phyloP scores from a whole-genome alignment of 2,113 vertebrate species.

The Cnemophilus loriae region DNA sequence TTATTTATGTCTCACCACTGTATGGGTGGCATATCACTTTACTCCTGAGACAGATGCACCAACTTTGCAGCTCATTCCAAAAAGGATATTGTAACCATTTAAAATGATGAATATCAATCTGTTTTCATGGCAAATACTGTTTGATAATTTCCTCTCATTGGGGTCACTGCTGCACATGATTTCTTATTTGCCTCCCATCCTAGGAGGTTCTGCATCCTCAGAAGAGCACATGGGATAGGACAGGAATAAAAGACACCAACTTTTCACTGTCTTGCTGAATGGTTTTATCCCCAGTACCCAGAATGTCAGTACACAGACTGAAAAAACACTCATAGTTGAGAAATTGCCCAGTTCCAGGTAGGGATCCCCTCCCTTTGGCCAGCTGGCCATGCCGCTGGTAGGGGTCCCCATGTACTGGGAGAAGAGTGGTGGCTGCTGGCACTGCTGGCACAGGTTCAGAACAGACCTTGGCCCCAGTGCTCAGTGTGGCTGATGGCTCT shows the following conservation, averaged over 20 bases:
- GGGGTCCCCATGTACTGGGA: background rate
- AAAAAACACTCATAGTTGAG: background rate
- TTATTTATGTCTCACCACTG: background rate
- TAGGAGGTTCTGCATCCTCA: background rate
- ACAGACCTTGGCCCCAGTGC: background rate
- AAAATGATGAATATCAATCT: background rate
- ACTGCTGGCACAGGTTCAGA: background rate
- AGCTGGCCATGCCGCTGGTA: background rate
- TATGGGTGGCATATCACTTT: background rate
- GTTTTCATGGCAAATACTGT: background rate
- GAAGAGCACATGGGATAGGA: background rate
- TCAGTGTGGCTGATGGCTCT: background rate
- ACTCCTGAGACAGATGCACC: background rate
- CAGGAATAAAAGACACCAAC: background rate
- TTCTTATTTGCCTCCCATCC: background rate
- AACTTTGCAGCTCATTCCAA: background rate
- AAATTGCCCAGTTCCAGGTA: background rate
- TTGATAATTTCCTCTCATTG: background rate
- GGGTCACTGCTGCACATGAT: background rate
- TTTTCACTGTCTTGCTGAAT: background rate
- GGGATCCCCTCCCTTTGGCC: background rate
- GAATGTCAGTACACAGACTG: background rate
- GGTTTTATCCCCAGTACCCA: background rate
- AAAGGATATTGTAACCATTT: background rate
- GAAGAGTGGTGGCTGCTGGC: background rate